Percentiles rank a stretch among this genome's conserved stretches.
These are phyloP conservation scores for Drosophila hydei DNA, from an alignment of 1,140 invertebrate genomes.

Conservation along the genomic window DNA sequence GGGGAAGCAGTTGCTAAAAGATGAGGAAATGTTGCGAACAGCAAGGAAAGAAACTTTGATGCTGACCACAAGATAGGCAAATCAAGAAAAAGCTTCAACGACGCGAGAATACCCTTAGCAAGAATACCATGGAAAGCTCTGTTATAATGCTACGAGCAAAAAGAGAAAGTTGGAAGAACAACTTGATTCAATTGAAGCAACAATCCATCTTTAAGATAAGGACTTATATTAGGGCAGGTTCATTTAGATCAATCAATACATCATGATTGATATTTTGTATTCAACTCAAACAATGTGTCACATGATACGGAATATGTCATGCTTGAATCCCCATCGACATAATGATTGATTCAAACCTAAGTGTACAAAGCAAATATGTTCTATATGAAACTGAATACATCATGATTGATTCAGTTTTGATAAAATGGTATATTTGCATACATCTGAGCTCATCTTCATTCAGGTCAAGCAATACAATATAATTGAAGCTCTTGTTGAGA, in stretches of 20 bases:
- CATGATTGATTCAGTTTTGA: neutral
- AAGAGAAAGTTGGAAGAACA: no score
- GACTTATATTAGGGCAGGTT: no score
- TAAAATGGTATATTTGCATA: neutral
- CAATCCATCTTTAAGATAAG: no score
- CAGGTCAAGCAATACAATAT: neutral
- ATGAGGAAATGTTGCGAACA: constrained; percentile 47
- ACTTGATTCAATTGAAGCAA: no score
- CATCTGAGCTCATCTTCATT: neutral
- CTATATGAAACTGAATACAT: no score
- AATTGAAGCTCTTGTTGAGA: neutral
- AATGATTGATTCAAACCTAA: no score
- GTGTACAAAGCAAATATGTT: no score
- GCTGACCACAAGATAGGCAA: constrained; percentile 37
- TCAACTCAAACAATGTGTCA: no score
- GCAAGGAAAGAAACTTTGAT: constrained; percentile 43
- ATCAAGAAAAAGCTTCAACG: neutral
- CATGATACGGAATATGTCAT: no score
- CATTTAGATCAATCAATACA: neutral
- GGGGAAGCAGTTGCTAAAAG: constrained; percentile 24
- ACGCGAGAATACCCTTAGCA: constrained; percentile 8
- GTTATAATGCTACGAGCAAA: no score
- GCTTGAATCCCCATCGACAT: no score
- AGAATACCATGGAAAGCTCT: no score
- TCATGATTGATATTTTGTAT: neutral